Evolutionary conservation across 2,888 invertebrate species (phyloP).

Genomic region (Lingula anatina): DNA sequence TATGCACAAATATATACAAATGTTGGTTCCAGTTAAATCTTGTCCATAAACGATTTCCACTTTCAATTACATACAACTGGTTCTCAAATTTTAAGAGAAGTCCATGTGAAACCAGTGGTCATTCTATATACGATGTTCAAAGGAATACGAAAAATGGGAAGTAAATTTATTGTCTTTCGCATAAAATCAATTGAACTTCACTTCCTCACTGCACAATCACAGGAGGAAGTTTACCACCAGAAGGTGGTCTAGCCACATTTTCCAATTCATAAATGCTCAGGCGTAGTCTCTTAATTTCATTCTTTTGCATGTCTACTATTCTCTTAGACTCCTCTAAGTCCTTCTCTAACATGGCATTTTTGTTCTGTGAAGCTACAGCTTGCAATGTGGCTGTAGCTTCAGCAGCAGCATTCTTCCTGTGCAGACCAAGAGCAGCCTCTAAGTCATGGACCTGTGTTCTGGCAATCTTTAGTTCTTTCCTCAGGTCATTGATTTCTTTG

Average conservation of each 20-base stretch:
- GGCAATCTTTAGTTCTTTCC: conserved; percentile 65
- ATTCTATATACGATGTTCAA: too few relatives aligned
- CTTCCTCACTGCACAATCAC: conserved; percentile 21
- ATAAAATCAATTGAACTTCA: too few relatives aligned
- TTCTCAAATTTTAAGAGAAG: too few relatives aligned
- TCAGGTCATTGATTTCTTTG: conserved; percentile 70
- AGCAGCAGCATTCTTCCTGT: conserved; percentile 39
- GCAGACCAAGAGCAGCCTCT: conserved; percentile 58
- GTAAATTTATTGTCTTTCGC: too few relatives aligned
- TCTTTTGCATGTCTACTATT: conserved; percentile 53
- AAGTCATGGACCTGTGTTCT: conserved; percentile 66
- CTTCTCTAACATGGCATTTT: conserved; percentile 58
- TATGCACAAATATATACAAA: too few relatives aligned
- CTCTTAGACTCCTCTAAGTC: conserved; percentile 60
- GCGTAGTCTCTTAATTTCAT: conserved; percentile 53
- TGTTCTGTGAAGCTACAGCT: conserved; percentile 29
- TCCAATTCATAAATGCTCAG: conserved; percentile 32
- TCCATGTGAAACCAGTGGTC: too few relatives aligned
- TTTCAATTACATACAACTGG: too few relatives aligned
- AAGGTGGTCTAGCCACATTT: conserved; percentile 23
- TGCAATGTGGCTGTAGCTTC: conserved; percentile 23
- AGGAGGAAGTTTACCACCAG: conserved; percentile 22
- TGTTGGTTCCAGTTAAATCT: too few relatives aligned
- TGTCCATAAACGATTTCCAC: too few relatives aligned
- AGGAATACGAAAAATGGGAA: too few relatives aligned